A percentile compares a stretch with the other conserved stretches of the same genome.
phyloP scores from a whole-genome alignment of 2,797 vertebrate species.

The Fratercula arctica region DNA sequence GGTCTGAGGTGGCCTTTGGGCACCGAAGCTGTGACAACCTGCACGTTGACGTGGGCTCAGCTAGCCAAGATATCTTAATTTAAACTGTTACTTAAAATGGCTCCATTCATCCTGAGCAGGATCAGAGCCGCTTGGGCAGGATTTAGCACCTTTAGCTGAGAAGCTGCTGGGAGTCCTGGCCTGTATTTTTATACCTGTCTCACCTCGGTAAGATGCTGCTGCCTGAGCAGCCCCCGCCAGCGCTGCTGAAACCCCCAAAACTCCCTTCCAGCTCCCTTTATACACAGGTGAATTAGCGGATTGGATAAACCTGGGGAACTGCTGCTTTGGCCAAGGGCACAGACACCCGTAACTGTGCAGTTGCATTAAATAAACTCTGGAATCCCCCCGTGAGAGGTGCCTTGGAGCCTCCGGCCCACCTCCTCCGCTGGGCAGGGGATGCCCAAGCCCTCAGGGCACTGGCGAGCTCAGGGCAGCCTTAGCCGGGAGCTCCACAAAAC shows the following conservation, averaged over 20 bases:
- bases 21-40: conserved; percentile 6
- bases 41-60: conserved; percentile 8
- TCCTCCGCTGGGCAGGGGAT: neutral
- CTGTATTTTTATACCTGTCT: neutral
- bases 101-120: conserved; percentile 52
- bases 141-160: conserved; percentile 28
- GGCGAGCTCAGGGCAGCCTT: neutral
- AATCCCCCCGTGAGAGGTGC: fast-evolving
- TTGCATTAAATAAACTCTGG: fast-evolving
- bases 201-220: neutral
- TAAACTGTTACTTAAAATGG: conserved; percentile 61
- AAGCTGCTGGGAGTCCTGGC: neutral
- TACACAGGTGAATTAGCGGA: neutral
- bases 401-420: neutral
- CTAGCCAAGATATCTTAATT: neutral
- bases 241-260: fast-evolving
- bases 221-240: neutral
- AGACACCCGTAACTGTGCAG: fast-evolving
- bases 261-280: neutral
- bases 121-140: conserved; percentile 42
- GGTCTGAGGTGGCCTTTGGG: neutral
- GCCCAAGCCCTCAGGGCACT: neutral
- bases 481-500: neutral
- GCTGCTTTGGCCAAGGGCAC: fast-evolving
- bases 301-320: neutral